Evolutionary conservation across 2,888 invertebrate genomes (phyloP).

Genomic region (Heliconius ethilla): DNA sequence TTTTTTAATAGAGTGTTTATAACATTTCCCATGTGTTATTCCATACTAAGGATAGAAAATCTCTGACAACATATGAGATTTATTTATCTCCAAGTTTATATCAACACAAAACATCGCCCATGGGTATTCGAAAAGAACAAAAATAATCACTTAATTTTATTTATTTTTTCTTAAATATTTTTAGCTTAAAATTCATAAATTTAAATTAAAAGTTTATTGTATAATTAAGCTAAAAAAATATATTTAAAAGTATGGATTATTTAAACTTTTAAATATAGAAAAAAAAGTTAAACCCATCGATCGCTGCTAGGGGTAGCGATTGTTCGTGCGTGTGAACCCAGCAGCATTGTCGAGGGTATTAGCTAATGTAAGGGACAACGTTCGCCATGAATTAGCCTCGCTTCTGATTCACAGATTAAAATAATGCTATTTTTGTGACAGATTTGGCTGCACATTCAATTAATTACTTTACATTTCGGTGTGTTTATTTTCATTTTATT

Average conservation of each 20-base stretch:
- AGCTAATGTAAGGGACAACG: conserved; percentile 55
- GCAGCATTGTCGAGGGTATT: conserved; percentile 60
- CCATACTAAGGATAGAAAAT: too few relatives aligned
- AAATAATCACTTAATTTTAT: too few relatives aligned
- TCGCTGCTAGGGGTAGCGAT: conserved; percentile 31
- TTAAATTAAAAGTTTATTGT: too few relatives aligned
- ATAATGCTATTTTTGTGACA: conserved; percentile 46
- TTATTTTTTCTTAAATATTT: too few relatives aligned
- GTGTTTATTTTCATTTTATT: conserved; percentile 4
- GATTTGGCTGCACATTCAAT: conserved; percentile 38
- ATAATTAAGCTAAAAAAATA: too few relatives aligned
- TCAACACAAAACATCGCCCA: too few relatives aligned
- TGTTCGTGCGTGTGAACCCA: conserved; percentile 62
- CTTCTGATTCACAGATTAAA: conserved; percentile 45
- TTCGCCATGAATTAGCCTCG: conserved; percentile 38
- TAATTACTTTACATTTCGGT: neutral
- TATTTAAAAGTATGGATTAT: neutral
- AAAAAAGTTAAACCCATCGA: conserved; percentile 20
- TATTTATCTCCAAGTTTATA: too few relatives aligned
- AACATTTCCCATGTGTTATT: too few relatives aligned
- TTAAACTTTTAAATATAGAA: neutral
- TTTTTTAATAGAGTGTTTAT: too few relatives aligned
- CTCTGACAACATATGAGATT: too few relatives aligned
- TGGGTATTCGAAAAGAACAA: too few relatives aligned
- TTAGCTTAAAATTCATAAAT: too few relatives aligned